Conservation (phyloP, 2,113 vertebrate genomes). For the Andinoacara biseriatus region DNA sequence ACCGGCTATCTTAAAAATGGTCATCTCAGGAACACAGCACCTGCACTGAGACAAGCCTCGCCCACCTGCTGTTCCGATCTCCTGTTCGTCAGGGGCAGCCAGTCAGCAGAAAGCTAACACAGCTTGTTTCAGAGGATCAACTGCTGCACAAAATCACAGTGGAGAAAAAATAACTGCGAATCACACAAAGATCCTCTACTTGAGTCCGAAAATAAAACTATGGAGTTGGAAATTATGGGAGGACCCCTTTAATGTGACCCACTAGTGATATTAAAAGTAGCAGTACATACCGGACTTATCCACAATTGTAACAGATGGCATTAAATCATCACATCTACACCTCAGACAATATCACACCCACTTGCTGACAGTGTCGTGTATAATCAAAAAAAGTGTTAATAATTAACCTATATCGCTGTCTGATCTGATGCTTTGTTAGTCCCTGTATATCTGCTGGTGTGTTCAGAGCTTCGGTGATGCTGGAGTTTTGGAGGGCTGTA, state of each 20-base stretch:
- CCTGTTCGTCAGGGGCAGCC: not conserved
- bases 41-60: not conserved
- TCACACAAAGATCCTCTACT: not conserved
- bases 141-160: not conserved
- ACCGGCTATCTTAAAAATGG: not conserved
- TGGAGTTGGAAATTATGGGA: not conserved
- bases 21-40: no score
- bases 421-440: not conserved
- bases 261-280: not conserved
- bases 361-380: not conserved
- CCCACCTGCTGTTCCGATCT: not conserved
- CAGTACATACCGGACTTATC: not conserved
- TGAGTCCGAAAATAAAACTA: not conserved
- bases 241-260: no score
- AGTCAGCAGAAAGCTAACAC: not conserved
- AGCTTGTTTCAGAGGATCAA: not conserved
- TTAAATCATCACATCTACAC: not conserved
- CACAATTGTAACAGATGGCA: not conserved
- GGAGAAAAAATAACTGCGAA: not conserved
- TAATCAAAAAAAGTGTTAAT: not conserved
- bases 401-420: not conserved
- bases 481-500: not conserved
- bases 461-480: not conserved
- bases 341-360: not conserved
- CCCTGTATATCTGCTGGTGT: not conserved